phyloP scores from a whole-genome alignment of 2,888 invertebrate genomes.

The Bombylius discolor region DNA sequence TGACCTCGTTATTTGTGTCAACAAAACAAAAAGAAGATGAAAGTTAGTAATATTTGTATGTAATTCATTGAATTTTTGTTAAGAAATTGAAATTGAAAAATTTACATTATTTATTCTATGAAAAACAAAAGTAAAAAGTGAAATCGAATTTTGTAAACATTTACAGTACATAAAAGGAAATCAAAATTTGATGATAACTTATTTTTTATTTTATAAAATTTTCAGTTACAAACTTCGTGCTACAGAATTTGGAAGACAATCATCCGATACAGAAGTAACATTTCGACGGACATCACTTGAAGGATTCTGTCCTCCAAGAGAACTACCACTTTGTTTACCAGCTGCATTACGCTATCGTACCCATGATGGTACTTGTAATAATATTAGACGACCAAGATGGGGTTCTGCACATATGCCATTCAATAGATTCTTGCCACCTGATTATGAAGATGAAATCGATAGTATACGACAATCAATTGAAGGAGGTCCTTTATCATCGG shows the following conservation, averaged over 20 bases:
- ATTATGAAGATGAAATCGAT: slow-evolving; percentile 63
- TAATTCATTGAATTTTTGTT: too few relatives aligned
- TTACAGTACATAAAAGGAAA: too few relatives aligned
- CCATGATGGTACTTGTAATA: slow-evolving; percentile 83
- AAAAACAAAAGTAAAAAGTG: too few relatives aligned
- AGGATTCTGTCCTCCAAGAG: slow-evolving; percentile 49
- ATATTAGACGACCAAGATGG: slow-evolving; percentile 59
- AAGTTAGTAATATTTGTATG: too few relatives aligned
- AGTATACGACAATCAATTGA: slow-evolving; percentile 41
- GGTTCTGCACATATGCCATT: slow-evolving; percentile 74
- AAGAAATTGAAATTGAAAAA: too few relatives aligned
- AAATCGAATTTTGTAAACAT: too few relatives aligned
- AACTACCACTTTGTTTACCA: slow-evolving; percentile 53
- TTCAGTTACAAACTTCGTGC: slow-evolving; percentile 29
- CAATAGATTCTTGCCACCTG: slow-evolving; percentile 65
- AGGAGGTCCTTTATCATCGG: slow-evolving; percentile 54
- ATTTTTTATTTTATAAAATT: too few relatives aligned
- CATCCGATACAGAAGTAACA: slow-evolving; percentile 30
- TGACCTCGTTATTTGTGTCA: too few relatives aligned
- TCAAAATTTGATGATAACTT: too few relatives aligned
- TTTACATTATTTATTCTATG: too few relatives aligned
- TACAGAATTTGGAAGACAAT: slow-evolving; percentile 29
- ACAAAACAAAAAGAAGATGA: too few relatives aligned
- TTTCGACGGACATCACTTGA: slow-evolving; percentile 33
- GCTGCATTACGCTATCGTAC: slow-evolving; percentile 65